phyloP scores from a whole-genome alignment of 2,797 vertebrate genomes.

The Sardinella longiceps region DNA sequence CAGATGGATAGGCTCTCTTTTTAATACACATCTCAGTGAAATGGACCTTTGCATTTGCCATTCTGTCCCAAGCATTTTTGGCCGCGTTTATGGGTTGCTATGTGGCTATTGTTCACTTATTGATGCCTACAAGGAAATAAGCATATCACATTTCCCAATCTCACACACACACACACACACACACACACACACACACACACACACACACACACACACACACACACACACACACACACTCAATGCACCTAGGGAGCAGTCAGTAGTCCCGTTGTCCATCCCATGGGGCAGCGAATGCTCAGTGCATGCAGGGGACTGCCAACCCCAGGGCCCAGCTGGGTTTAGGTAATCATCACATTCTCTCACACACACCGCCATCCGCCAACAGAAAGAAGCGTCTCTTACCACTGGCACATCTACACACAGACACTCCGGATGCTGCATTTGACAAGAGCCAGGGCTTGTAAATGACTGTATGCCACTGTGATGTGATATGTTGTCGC shows the following conservation, averaged over 20 bases:
- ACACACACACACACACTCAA: not conserved
- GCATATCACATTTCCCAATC: not conserved
- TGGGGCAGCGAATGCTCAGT: not conserved
- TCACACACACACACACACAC: not conserved
- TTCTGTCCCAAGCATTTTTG: not conserved
- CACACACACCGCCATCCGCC: not conserved
- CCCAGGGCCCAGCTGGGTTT: not conserved
- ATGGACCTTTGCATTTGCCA: slow-evolving; percentile 9
- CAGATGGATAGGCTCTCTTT: not conserved
- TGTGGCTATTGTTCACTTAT: not conserved
- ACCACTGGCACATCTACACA: not conserved
- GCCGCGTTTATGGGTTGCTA: not conserved
- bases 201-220: slow-evolving; percentile 15
- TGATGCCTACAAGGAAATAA: not conserved
- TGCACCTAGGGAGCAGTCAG: not conserved
- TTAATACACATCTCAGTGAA: not conserved
- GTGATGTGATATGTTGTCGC: not conserved
- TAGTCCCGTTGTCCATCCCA: not conserved
- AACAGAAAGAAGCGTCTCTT: not conserved
- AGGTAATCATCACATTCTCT: not conserved
- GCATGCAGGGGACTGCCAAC: not conserved
- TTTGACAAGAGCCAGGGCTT: not conserved
- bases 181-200: not conserved
- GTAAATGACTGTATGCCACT: not conserved
- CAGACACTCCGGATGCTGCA: not conserved